Percentiles rank a stretch among this genome's conserved stretches.
These are phyloP conservation scores for Jaculus jaculus DNA, from an alignment of 2,113 vertebrate genomes.

Conservation along the genomic window DNA sequence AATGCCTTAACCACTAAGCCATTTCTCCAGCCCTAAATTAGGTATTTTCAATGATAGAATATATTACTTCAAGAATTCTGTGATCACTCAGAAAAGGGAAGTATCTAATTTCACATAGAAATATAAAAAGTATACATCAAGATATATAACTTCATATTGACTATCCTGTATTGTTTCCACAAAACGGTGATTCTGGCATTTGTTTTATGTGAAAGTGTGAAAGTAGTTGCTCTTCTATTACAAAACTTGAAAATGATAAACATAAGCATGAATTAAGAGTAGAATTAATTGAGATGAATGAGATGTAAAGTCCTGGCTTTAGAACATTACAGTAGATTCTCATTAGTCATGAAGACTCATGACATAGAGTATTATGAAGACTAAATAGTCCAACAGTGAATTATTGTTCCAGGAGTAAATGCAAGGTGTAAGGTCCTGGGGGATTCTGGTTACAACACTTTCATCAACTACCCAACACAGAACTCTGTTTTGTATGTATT, in stretches of 20 bases:
- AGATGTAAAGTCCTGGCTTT: background rate
- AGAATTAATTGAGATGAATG: background rate
- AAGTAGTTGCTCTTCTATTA: background rate
- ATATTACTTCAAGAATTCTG: background rate
- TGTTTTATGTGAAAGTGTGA: background rate
- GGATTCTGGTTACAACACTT: background rate
- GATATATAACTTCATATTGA: background rate
- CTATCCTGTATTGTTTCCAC: background rate
- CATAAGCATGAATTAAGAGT: background rate
- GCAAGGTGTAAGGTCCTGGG: background rate
- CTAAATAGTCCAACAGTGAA: background rate
- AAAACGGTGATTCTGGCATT: background rate
- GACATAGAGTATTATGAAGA: background rate
- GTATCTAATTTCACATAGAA: background rate
- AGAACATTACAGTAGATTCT: background rate
- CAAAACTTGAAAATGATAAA: background rate
- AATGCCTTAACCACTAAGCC: too few relatives aligned
- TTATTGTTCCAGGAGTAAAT: background rate
- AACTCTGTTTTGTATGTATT: too few relatives aligned
- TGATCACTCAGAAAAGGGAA: background rate
- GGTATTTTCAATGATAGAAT: background rate
- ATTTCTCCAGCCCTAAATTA: background rate
- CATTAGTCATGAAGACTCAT: background rate
- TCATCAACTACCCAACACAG: too few relatives aligned
- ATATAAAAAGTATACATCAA: background rate